Evolutionary conservation across 1,140 invertebrate genomes (phyloP).

Genomic region (Telenomus remus): DNA sequence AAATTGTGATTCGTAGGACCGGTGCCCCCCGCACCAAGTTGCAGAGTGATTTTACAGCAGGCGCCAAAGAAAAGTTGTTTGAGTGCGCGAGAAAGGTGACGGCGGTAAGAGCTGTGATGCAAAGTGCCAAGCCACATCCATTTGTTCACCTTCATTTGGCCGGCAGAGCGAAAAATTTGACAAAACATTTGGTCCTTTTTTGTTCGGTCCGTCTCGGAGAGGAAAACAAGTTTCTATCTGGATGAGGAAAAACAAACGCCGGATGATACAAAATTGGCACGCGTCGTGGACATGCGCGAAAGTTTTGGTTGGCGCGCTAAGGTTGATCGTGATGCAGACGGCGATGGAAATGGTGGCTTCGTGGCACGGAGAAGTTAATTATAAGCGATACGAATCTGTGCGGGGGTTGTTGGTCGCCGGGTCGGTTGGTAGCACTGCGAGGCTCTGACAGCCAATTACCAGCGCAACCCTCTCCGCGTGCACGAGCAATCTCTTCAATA

Average conservation of each 20-base stretch:
- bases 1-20: conserved; percentile 36
- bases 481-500: conserved; percentile 67
- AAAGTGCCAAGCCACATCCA: conserved; percentile 55
- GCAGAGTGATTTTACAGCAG: conserved; percentile 58
- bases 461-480: conserved; percentile 66
- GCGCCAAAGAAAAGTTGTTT: conserved; percentile 63
- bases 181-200: conserved; percentile 49
- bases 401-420: conserved; percentile 73
- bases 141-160: conserved; percentile 16
- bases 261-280: conserved; percentile 50
- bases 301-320: conserved; percentile 41
- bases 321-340: conserved; percentile 62
- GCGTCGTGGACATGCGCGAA: conserved; percentile 50
- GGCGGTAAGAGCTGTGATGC: conserved; percentile 19
- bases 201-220: conserved; percentile 12
- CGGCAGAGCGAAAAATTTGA: too few relatives aligned
- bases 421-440: conserved; percentile 70
- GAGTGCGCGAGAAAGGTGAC: conserved; percentile 55
- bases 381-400: conserved; percentile 77
- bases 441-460: conserved; percentile 77
- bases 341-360: conserved; percentile 73
- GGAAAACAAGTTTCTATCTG: conserved; percentile 18
- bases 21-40: conserved; percentile 12
- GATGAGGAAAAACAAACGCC: conserved; percentile 16
- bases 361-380: conserved; percentile 77